Conservation (phyloP, 2,113 vertebrate genomes). For the Ahaetulla prasina region DNA sequence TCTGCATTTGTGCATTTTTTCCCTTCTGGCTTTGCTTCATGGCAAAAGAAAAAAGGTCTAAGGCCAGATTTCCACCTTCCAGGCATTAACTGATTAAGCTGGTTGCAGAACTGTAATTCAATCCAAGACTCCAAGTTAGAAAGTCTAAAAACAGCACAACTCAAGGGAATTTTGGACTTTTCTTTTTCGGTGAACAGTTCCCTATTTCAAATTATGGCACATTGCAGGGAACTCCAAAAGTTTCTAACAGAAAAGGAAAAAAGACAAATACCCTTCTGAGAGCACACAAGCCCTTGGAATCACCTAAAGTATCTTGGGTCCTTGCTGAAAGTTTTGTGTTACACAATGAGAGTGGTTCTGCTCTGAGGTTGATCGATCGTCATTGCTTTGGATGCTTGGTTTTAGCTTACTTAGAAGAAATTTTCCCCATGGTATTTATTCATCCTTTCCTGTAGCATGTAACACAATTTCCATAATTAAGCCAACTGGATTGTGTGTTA, state of each 20-base stretch:
- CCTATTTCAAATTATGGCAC: neutral
- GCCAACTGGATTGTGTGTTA: neutral
- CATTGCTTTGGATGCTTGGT: neutral
- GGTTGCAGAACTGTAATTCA: neutral
- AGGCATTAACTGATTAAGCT: neutral
- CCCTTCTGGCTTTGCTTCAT: neutral
- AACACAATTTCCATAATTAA: slow-evolving; percentile 9
- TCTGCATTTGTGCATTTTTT: neutral
- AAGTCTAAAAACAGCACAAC: neutral
- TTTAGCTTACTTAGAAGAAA: neutral
- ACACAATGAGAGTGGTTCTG: neutral
- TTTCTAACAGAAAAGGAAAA: neutral
- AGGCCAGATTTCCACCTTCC: neutral
- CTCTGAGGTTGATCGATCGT: neutral
- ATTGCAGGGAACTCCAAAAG: neutral
- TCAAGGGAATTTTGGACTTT: neutral
- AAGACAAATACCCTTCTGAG: neutral
- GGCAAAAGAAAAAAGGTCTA: neutral
- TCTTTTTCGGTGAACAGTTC: neutral
- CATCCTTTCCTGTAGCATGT: neutral
- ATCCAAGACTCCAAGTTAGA: neutral
- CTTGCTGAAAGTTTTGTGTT: neutral
- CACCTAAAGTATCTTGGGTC: neutral
- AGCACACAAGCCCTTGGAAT: neutral
- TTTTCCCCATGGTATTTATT: slow-evolving; percentile 3